These are phyloP conservation scores for Eubucco bourcierii DNA, from an alignment of 2,113 vertebrate genomes.

Conservation along the genomic window DNA sequence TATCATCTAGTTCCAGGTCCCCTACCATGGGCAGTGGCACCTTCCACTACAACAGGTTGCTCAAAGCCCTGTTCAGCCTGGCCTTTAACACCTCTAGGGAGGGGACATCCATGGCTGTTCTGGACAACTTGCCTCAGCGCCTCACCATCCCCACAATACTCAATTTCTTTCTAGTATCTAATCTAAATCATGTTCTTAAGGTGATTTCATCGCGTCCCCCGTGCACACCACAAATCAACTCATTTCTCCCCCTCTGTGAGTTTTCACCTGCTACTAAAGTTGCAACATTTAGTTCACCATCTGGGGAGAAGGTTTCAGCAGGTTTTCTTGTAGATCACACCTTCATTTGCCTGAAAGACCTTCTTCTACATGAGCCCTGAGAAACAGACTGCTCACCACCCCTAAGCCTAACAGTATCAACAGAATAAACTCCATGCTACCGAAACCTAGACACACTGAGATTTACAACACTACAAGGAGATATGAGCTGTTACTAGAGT, in stretches of 20 bases:
- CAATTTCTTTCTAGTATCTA: too few species aligned
- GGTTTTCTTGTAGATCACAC: background rate
- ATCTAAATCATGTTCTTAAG: background rate
- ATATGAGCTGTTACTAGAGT: background rate
- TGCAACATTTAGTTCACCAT: background rate
- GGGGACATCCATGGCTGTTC: background rate
- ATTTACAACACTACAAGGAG: background rate
- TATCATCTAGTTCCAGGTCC: too few species aligned
- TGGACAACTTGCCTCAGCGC: too few species aligned
- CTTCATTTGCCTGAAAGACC: background rate
- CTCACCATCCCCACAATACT: too few species aligned
- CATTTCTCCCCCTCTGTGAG: fast-evolving
- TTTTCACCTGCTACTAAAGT: background rate
- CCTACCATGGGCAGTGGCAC: too few species aligned
- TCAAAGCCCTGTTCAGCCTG: background rate
- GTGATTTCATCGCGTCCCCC: background rate
- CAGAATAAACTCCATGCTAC: background rate
- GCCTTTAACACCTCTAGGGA: background rate
- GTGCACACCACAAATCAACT: background rate
- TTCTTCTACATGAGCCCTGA: background rate
- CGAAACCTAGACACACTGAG: background rate
- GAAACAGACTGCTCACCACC: background rate
- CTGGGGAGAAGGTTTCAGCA: background rate
- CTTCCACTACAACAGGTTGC: background rate
- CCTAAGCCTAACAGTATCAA: background rate